Evolutionary conservation across 2,113 vertebrate genomes (phyloP).

Genomic region (Dicaeum eximium): DNA sequence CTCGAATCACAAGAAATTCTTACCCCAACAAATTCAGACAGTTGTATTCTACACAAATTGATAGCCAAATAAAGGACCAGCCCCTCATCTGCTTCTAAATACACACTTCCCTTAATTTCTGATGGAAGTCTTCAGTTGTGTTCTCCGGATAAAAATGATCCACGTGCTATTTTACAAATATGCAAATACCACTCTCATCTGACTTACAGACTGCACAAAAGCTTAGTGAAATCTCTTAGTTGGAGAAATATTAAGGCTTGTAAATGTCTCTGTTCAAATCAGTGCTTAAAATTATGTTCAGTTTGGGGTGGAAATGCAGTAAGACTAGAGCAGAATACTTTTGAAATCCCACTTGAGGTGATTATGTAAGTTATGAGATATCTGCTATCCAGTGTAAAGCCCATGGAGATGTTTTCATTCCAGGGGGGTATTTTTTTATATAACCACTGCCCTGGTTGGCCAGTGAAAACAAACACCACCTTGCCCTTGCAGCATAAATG

Average conservation of each 20-base stretch:
- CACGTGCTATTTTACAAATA: neutral
- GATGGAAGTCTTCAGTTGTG: neutral
- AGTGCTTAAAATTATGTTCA: neutral
- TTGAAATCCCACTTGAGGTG: neutral
- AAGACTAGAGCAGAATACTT: neutral
- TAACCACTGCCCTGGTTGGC: neutral
- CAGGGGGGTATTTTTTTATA: fast-evolving
- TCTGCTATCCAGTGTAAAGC: neutral
- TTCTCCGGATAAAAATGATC: neutral
- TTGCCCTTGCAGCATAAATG: neutral
- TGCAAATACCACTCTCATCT: neutral
- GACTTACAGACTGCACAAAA: neutral
- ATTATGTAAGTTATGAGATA: neutral
- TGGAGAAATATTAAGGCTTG: neutral
- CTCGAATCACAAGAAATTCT: neutral
- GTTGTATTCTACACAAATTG: neutral
- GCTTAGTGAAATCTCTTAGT: neutral
- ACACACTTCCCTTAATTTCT: neutral
- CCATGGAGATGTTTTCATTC: neutral
- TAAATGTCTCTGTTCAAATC: neutral
- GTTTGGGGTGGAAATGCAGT: neutral
- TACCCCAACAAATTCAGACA: neutral
- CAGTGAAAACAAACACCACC: neutral
- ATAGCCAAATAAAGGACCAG: neutral
- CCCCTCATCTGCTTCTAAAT: neutral